Conservation (phyloP, 2,113 vertebrate genomes). For the Bufo bufo region DNA sequence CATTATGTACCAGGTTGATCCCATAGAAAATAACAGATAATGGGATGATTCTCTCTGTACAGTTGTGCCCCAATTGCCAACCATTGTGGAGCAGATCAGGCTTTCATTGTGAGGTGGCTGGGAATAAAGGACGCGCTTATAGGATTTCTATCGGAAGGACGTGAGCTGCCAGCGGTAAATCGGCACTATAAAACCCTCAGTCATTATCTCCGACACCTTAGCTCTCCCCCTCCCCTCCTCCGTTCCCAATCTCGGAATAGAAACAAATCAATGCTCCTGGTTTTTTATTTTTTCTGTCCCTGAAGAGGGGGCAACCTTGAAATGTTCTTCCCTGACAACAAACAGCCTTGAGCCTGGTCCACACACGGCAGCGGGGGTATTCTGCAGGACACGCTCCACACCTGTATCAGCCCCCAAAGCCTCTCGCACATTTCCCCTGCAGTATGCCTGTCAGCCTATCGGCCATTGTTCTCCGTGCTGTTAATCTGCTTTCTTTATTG, state of each 20-base stretch:
- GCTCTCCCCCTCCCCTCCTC: slow-evolving; percentile 17
- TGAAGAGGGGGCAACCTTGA: slow-evolving; percentile 54
- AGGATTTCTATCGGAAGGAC: slow-evolving; percentile 34
- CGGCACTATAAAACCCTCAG: slow-evolving; percentile 41
- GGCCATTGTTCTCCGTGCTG: slow-evolving; percentile 11
- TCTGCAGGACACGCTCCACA: neutral
- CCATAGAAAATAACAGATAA: slow-evolving; percentile 35
- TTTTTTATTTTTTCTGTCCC: slow-evolving; percentile 30
- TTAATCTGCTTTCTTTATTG: slow-evolving; percentile 24
- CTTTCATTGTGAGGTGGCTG: slow-evolving; percentile 22
- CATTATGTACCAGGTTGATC: slow-evolving; percentile 12
- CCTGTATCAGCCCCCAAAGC: slow-evolving; percentile 8
- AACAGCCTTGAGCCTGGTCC: slow-evolving; percentile 2
- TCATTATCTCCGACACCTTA: slow-evolving; percentile 57
- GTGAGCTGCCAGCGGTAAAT: slow-evolving; percentile 39
- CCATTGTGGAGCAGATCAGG: slow-evolving; percentile 13
- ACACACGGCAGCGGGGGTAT: neutral
- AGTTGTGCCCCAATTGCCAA: neutral
- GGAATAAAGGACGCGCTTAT: slow-evolving; percentile 27
- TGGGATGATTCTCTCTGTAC: slow-evolving; percentile 30
- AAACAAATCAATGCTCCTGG: slow-evolving; percentile 53
- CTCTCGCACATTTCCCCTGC: slow-evolving; percentile 9
- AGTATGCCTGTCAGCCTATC: slow-evolving; percentile 29
- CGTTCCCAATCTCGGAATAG: slow-evolving; percentile 52
- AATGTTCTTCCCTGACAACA: slow-evolving; percentile 53